Conservation (phyloP, 2,113 vertebrate genomes). For the Oreochromis niloticus region DNA sequence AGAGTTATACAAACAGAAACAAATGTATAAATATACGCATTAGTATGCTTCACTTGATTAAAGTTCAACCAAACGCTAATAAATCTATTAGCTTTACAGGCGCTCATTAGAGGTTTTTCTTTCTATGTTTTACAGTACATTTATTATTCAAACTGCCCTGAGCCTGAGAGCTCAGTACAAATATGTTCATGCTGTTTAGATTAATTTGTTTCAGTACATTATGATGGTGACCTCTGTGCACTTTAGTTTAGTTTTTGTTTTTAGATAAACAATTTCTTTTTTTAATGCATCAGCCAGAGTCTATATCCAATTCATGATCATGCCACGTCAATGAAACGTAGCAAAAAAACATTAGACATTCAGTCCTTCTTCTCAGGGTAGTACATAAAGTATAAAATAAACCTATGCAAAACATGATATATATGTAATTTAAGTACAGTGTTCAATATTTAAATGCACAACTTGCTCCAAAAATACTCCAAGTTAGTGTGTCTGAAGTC, state of each 20-base stretch:
- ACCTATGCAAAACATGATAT: neutral
- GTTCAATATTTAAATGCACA: neutral
- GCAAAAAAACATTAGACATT: fast-evolving
- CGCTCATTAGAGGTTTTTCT: constrained; percentile 24
- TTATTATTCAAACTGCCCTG: constrained; percentile 22
- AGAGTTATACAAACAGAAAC: neutral
- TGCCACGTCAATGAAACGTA: neutral
- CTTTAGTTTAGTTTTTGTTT: neutral
- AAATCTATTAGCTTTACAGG: neutral
- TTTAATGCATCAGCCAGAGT: neutral
- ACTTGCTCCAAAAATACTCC: neutral
- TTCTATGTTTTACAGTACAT: neutral
- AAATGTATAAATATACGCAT: neutral
- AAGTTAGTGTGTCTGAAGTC: neutral
- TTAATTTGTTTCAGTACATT: neutral
- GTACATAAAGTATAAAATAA: neutral
- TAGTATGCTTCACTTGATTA: neutral
- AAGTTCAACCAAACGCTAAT: constrained; percentile 1
- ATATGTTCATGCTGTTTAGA: neutral
- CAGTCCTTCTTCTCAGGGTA: fast-evolving
- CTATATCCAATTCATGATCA: neutral
- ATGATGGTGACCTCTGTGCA: neutral
- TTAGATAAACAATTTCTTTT: neutral
- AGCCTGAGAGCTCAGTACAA: neutral
- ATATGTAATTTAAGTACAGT: neutral